Percentiles rank a stretch among this genome's conserved stretches.
Evolutionary conservation across 2,113 vertebrate species (phyloP).

Genomic region (Monopterus albus): DNA sequence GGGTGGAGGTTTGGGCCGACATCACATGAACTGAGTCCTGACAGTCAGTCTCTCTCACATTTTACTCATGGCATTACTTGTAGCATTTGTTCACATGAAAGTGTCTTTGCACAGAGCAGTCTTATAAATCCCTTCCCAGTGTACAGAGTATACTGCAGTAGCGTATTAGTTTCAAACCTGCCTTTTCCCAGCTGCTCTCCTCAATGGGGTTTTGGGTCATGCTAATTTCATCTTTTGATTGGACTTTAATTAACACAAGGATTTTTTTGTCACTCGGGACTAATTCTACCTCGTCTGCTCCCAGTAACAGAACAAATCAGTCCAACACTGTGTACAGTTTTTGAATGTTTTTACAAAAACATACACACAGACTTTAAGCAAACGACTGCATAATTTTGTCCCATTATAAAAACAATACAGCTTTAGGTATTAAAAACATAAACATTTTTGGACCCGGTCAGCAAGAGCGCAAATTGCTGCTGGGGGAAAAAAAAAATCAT

Average conservation of each 20-base stretch:
- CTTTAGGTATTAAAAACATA: no score
- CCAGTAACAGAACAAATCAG: constrained; percentile 35
- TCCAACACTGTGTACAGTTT: constrained; percentile 20
- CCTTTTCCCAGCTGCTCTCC: constrained; percentile 30
- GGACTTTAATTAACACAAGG: constrained; percentile 73
- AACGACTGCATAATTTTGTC: no score
- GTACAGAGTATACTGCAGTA: neutral
- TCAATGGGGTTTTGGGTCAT: constrained; percentile 37
- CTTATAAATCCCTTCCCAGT: constrained; percentile 17
- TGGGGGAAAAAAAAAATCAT: neutral
- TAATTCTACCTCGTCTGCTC: constrained; percentile 62
- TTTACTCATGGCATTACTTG: constrained; percentile 11
- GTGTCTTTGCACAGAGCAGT: constrained; percentile 17
- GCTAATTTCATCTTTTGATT: constrained; percentile 65
- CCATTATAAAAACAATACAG: no score
- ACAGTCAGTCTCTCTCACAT: constrained; percentile 11
- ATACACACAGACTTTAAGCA: neutral
- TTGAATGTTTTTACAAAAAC: constrained; percentile 17
- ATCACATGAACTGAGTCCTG: constrained; percentile 23
- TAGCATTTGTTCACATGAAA: constrained; percentile 11
- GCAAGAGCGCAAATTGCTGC: no score
- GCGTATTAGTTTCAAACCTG: constrained; percentile 46
- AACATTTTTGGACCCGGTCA: no score
- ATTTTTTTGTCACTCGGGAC: constrained; percentile 60
- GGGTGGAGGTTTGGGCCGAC: neutral